phyloP scores from a whole-genome alignment of 2,797 vertebrate genomes.

The Rhinogobio ventralis region DNA sequence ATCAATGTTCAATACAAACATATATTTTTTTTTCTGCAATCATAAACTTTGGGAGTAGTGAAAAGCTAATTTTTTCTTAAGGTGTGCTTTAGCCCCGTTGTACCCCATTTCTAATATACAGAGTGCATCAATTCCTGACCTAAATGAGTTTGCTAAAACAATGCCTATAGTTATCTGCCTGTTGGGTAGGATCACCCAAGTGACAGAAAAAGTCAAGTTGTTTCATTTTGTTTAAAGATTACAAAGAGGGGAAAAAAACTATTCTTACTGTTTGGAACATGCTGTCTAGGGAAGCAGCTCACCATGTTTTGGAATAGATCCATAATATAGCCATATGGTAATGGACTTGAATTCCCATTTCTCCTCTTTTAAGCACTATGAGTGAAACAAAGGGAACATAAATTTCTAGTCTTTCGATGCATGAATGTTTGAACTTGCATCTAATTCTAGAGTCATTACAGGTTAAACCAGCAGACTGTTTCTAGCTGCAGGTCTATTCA shows the following conservation, averaged over 20 bases:
- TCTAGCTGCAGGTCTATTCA: constrained; percentile 53
- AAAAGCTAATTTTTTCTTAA: no score
- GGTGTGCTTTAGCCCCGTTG: no score
- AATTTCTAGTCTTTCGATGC: constrained; percentile 40
- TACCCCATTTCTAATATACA: no score
- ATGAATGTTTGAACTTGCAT: constrained; percentile 60
- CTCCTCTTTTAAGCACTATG: background rate
- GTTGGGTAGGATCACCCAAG: background rate
- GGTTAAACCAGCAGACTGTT: constrained; percentile 47
- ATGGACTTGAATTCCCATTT: background rate
- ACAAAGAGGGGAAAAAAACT: background rate
- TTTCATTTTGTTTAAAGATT: constrained; percentile 1
- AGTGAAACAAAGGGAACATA: constrained; percentile 49
- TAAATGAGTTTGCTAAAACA: background rate
- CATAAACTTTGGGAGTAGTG: no score
- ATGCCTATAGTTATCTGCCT: background rate
- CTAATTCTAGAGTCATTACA: constrained; percentile 60
- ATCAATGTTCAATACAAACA: no score
- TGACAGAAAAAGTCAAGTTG: no score
- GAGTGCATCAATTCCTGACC: background rate
- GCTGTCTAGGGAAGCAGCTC: background rate
- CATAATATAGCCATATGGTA: background rate
- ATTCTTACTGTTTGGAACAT: background rate
- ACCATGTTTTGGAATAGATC: background rate
- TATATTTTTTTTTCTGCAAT: no score